Evolutionary conservation across 2,888 invertebrate species (phyloP).

Genomic region (Thymelicus sylvestris): DNA sequence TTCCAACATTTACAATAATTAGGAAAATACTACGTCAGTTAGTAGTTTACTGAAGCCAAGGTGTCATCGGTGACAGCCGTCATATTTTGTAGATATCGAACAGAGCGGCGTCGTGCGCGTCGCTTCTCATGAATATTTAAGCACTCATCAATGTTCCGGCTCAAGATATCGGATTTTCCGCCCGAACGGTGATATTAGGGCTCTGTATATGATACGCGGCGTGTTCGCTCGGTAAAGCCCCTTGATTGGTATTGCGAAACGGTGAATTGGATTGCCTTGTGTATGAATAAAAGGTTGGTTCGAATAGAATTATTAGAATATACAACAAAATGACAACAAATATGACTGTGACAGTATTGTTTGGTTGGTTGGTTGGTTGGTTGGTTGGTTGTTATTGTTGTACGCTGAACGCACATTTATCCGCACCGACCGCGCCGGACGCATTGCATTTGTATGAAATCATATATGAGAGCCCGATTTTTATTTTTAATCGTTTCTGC

Average conservation of each 20-base stretch:
- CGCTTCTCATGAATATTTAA: slow-evolving; percentile 77
- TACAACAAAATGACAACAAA: neutral
- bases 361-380: too few relatives aligned
- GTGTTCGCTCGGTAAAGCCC: slow-evolving; percentile 39
- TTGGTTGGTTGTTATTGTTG: too few relatives aligned
- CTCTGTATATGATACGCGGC: slow-evolving; percentile 49
- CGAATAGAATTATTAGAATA: slow-evolving; percentile 25
- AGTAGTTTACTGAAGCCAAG: slow-evolving; percentile 43
- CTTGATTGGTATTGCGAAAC: slow-evolving; percentile 35
- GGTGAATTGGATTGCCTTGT: slow-evolving; percentile 36
- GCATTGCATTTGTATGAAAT: too few relatives aligned
- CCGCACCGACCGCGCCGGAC: too few relatives aligned
- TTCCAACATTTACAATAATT: too few relatives aligned
- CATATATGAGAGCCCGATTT: too few relatives aligned
- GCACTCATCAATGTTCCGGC: slow-evolving; percentile 71
- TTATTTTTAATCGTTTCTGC: too few relatives aligned
- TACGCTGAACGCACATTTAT: too few relatives aligned
- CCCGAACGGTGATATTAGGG: slow-evolving; percentile 65
- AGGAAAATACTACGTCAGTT: neutral
- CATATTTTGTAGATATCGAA: slow-evolving; percentile 56
- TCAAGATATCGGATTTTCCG: slow-evolving; percentile 80
- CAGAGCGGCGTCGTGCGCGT: slow-evolving; percentile 49
- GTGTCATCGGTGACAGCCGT: slow-evolving; percentile 64
- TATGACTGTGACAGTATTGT: neutral
- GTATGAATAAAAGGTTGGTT: slow-evolving; percentile 28